phyloP scores from a whole-genome alignment of 2,888 invertebrate species.

The Megalurothrips usitatus region DNA sequence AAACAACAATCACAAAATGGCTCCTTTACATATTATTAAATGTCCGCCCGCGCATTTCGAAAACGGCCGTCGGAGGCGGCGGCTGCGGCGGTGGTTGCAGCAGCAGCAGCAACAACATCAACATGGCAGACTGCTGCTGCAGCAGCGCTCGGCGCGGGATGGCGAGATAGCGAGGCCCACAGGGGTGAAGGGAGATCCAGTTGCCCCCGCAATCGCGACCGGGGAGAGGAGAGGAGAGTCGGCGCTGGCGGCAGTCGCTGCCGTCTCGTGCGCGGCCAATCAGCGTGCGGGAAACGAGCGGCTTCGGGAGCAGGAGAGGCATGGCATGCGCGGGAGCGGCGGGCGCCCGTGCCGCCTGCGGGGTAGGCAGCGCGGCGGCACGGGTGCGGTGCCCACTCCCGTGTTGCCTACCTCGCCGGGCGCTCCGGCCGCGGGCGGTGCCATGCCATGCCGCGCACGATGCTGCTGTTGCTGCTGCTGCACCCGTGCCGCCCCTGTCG shows the following conservation, averaged over 20 bases:
- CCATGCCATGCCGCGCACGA: not conserved
- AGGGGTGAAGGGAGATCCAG: no score
- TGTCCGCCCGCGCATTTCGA: constrained; percentile 7
- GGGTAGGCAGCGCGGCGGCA: not conserved
- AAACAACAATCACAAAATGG: constrained; percentile 24
- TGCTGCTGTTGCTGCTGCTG: not conserved
- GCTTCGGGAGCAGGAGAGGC: not conserved
- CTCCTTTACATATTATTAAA: constrained; percentile 27
- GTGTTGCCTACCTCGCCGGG: not conserved
- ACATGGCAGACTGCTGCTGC: no score
- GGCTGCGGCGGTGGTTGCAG: no score
- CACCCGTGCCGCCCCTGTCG: not conserved
- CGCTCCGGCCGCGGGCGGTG: not conserved
- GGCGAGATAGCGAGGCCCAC: no score
- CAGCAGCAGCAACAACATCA: not conserved
- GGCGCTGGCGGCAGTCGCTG: no score
- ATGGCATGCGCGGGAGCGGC: not conserved
- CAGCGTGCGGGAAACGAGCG: no score
- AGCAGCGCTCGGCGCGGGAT: no score
- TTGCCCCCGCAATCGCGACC: no score
- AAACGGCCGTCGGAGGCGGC: no score
- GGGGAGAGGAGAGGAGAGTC: no score
- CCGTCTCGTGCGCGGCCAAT: no score
- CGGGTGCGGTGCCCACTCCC: not conserved
- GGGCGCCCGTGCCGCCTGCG: not conserved